Evolutionary conservation across 2,113 vertebrate genomes (phyloP).

Genomic region (Macaca mulatta): DNA sequence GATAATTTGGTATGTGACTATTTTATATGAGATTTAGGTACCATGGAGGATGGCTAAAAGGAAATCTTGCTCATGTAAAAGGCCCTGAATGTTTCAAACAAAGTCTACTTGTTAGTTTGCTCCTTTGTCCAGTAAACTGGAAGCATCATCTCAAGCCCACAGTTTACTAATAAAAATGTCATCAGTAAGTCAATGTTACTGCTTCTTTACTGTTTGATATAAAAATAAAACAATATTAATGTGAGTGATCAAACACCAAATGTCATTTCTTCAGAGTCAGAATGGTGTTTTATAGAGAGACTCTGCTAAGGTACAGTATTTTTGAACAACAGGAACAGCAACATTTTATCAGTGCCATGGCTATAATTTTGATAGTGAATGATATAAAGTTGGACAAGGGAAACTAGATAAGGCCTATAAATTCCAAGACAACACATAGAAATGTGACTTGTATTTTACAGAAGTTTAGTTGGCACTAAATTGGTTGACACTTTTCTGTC

Average conservation of each 20-base stretch:
- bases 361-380: constrained; percentile 71
- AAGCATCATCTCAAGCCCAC: constrained; percentile 16
- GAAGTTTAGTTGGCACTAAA: constrained; percentile 29
- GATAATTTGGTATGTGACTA: neutral
- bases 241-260: constrained; percentile 72
- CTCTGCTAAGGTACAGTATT: constrained; percentile 49
- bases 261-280: constrained; percentile 63
- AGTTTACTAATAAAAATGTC: constrained; percentile 73
- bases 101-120: neutral
- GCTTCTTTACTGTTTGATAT: constrained; percentile 71
- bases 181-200: constrained; percentile 67
- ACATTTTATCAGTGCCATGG: constrained; percentile 67
- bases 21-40: neutral
- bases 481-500: neutral
- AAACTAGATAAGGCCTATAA: constrained; percentile 72
- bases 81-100: neutral
- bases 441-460: constrained; percentile 53
- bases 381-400: constrained; percentile 68
- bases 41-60: neutral
- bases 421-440: constrained; percentile 57
- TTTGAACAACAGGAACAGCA: constrained; percentile 63
- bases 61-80: neutral
- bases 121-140: neutral
- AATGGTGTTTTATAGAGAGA: constrained; percentile 64
- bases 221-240: constrained; percentile 81